Base-by-base conservation (phyloP, 2,888 invertebrate genomes). In the Taenaris catops region DNA sequence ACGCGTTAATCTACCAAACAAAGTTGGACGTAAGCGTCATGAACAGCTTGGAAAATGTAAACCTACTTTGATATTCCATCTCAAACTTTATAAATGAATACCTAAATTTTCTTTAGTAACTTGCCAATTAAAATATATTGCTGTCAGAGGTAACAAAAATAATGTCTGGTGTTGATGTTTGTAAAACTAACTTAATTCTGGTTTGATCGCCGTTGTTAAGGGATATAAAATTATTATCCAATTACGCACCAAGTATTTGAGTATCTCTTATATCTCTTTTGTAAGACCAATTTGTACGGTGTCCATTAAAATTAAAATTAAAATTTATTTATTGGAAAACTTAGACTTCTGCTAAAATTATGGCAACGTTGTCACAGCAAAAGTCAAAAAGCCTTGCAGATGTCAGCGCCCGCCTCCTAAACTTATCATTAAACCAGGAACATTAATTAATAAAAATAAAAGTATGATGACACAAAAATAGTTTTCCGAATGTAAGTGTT, bases 21-120 rank as follows among this genome's bases (percentile, higher is more conserved):
- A n/a, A n/a, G n/a, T n/a, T n/a, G n/a, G n/a, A n/a, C n/a, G n/a
- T n/a, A n/a, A n/a, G n/a, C n/a, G n/a, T n/a, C n/a, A n/a, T n/a
- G n/a, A n/a, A n/a, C n/a, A n/a, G 16, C 1, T 34, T 19, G 11
- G 16, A 14, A 17, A 8, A 12, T 5, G 3, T 17, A 8, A 8
- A 0, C 1, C 3, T 20, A 4, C 8, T 4, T 9, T 8, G 2
- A n/a, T 11, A 11, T 4, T 25, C 7, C 14, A 25, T 8, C 1
- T 7, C 8, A 10, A 27, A 8, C 16, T 34, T 32, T 9, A 40
- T 35, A 8, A 38, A n/a, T 8, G 38, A 17, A 18, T 38, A 8
- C 35, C 35, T 8, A 47, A 19, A 24, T 21, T 31, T 24, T 45
- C 43, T 16, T 48, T 42, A 7, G 12, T 8, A 1, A 26, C 14